Evolutionary conservation across 2,113 vertebrate species (phyloP), one percentile per base, ranked within the genome.

Genomic region (Lepisosteus oculatus): DNA sequence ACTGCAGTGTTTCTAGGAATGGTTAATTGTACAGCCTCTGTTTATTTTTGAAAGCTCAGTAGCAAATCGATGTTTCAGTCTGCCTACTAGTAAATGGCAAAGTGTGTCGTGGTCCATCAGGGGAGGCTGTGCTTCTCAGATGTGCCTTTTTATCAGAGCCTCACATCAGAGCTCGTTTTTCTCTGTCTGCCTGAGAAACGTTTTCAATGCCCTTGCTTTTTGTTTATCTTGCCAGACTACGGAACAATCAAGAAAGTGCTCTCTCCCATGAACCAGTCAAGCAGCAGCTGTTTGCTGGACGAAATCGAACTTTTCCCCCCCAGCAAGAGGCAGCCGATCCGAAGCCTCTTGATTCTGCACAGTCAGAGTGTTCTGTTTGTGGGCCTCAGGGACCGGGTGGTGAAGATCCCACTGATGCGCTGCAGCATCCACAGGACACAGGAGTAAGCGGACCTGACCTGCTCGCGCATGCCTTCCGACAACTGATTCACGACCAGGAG

Each of bases 201-300:
- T 68, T 59, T 12, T 59, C 56, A 59, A 13, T 59, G n/a, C 57
- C 5, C 14, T 59, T 59, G 57, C 29, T 14, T 59, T 5, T 7
- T 5, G 51, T 78, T 1, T 82, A 72, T 51, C 66, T 65, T 82
- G 56, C n/a, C 88, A 98, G 97, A 97, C 87, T 95, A 97, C 0
- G 97, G 97, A 8, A 97, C 97, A 64, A 95, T 99, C 83, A 94
- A 96, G 79, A 99, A 98, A 82, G 94, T 99, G 51, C 94, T 97
- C 15, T 97, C 95, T 0, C 96, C 97, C 0, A 70, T 97, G 83
- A 95, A 93, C 78, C 93, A 90, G 81, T 92, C 89, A 71, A 89
- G 86, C 6, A 89, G 92, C 81, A 94, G 94, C 89, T 99, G 97
- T 72, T 83, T 99, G 78, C 90, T 99, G 8, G 97, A 99, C 74